Conservation (phyloP, 2,113 vertebrate species). For the Sebastes fasciatus region DNA sequence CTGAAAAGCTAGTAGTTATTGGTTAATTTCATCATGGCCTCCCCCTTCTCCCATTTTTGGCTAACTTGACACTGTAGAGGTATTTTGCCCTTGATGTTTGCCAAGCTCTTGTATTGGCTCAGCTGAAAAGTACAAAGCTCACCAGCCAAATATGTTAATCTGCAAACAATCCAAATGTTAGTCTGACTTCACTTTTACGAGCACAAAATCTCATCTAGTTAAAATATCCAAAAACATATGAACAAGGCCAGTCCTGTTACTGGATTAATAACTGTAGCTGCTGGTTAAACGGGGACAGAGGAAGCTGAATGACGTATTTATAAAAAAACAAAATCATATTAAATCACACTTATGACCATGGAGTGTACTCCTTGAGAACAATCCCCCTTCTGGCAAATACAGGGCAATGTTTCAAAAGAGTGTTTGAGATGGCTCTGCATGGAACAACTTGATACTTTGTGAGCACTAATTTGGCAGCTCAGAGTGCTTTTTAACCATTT, state of each 20-base stretch:
- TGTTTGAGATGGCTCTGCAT: slow-evolving; percentile 44
- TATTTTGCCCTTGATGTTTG: slow-evolving; percentile 38
- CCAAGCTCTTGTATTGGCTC: slow-evolving; percentile 39
- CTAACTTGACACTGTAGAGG: slow-evolving; percentile 18
- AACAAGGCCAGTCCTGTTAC: background rate
- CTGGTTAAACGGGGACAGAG: slow-evolving; percentile 32
- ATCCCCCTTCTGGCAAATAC: slow-evolving; percentile 44
- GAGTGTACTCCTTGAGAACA: slow-evolving; percentile 38
- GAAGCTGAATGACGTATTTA: slow-evolving; percentile 28
- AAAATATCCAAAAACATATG: slow-evolving; percentile 16
- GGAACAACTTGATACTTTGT: slow-evolving; percentile 64
- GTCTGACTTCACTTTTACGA: background rate
- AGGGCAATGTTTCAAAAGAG: slow-evolving; percentile 65
- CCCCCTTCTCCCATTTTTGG: slow-evolving; percentile 37
- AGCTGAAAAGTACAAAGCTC: slow-evolving; percentile 43
- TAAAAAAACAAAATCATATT: slow-evolving; percentile 46
- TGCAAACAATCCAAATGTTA: slow-evolving; percentile 36
- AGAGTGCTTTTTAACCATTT: slow-evolving; percentile 61
- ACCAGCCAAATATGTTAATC: slow-evolving; percentile 45
- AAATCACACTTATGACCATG: slow-evolving; percentile 40
- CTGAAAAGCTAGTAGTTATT: slow-evolving; percentile 3
- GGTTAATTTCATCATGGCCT: slow-evolving; percentile 15
- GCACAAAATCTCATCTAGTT: background rate
- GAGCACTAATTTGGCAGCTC: slow-evolving; percentile 67
- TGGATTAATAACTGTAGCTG: background rate